Evolutionary conservation across 2,113 vertebrate species (phyloP).

Genomic region (Pogona vitticeps): DNA sequence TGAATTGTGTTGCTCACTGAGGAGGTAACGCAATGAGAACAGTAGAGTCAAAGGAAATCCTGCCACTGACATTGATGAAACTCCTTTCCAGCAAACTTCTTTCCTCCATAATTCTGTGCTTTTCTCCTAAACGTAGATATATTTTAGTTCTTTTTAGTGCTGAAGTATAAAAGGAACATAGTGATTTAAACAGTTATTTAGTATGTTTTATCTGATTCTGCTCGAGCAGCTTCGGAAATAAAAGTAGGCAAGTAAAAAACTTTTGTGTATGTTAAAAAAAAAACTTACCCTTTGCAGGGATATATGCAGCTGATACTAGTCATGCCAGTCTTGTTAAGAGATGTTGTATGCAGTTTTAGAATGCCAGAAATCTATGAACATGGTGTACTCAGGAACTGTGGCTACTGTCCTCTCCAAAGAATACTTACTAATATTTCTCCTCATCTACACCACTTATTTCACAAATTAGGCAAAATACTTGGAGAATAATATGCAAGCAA

Average conservation of each 20-base stretch:
- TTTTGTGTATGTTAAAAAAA: neutral
- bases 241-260: neutral
- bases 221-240: neutral
- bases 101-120: neutral
- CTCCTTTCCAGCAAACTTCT: neutral
- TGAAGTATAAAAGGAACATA: neutral
- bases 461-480: neutral
- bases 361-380: too few relatives aligned
- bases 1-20: slow-evolving; percentile 19
- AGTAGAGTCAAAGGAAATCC: slow-evolving; percentile 25
- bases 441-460: neutral
- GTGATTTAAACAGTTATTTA: neutral
- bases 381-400: too few relatives aligned
- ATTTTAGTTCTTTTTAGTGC: neutral
- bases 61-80: slow-evolving; percentile 26
- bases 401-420: neutral
- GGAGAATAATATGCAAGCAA: neutral
- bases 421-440: neutral
- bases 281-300: too few relatives aligned
- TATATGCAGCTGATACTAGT: too few relatives aligned
- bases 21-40: slow-evolving; percentile 39
- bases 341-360: too few relatives aligned
- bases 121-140: neutral
- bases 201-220: neutral
- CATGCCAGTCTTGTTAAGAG: too few relatives aligned